Base-by-base conservation (phyloP, 1,140 invertebrate species). In the Dufourea novaeangliae region DNA sequence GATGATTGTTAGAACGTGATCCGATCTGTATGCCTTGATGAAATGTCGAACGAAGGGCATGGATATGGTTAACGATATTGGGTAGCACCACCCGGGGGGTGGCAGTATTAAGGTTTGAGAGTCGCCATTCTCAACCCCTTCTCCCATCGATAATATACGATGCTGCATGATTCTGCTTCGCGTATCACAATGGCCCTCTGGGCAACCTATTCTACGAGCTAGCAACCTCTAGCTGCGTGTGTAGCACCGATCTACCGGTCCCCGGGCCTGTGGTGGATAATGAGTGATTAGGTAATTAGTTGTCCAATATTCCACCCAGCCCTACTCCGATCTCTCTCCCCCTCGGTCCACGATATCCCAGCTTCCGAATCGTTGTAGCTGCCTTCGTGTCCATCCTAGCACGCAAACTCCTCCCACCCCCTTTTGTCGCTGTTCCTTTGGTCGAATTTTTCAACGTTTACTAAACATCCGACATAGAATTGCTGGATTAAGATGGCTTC, bases 211-310 rank as follows among this genome's bases (percentile, higher is more conserved):
- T 86, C 80, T 78, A 79, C 78, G 67, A 79, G 44, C 77, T 44
- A 70, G 80, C 76, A 73, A 74, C 77, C 68, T 72, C 76, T 69
- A 81, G 71, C 78, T 54, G 54, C 85, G 82, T 74, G 63, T 44
- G 74, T 74, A 80, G 46, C 83, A 57, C 59, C 86, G 77, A 84
- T 76, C 86, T 83, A 86, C 80, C 76, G 72, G 75, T 79, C 71
- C 71, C 71, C 75, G 77, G 76, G 76, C 79, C 83, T 86, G 83
- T 66, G 86, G 61, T 84, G 85, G 87, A 88, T 88, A 88, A 88
- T 88, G 87, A 88, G 80, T 86, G 87, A 88, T 88, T 88, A 88
- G 87, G 86, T 88, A 86, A 88, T 88, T 88, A 88, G 86, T 88
- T 88, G 87, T 83, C 86, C 87, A 88, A 88, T 88, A 88, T 87